phyloP scores from a whole-genome alignment of 2,113 vertebrate species.

The Rhegmatorhina hoffmannsi region DNA sequence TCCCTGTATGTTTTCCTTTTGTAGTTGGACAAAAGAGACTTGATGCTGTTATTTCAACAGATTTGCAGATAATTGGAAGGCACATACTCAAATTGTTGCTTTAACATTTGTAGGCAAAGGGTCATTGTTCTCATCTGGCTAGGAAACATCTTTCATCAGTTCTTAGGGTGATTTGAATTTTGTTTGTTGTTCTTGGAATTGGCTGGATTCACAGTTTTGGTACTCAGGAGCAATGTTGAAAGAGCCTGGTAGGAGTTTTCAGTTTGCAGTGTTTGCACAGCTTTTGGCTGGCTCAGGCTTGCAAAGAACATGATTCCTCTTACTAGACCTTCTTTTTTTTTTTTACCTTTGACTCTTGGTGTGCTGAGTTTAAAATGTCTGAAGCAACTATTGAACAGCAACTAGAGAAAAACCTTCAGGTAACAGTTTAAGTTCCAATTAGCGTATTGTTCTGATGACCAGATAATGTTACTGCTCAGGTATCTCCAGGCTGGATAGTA shows the following conservation, averaged over 20 bases:
- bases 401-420: neutral
- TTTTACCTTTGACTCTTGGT: neutral
- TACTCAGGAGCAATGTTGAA: neutral
- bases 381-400: neutral
- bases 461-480: neutral
- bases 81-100: neutral
- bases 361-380: neutral
- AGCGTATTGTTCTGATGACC: neutral
- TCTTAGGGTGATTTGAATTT: neutral
- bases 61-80: neutral
- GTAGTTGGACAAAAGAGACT: neutral
- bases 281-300: neutral
- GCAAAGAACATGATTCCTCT: neutral
- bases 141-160: neutral
- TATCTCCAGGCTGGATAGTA: neutral
- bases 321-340: neutral
- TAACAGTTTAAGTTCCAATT: neutral
- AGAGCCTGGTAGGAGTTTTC: neutral
- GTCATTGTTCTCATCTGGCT: neutral
- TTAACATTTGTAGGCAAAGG: neutral
- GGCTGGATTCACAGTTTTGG: neutral
- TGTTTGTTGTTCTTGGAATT: neutral
- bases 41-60: neutral
- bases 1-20: neutral
- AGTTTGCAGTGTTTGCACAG: neutral